A percentile compares a stretch with the other conserved stretches of the same genome.
These are phyloP conservation scores for Thecocarcelia acutangulata DNA, from an alignment of 2,888 invertebrate species.

Conservation along the genomic window DNA sequence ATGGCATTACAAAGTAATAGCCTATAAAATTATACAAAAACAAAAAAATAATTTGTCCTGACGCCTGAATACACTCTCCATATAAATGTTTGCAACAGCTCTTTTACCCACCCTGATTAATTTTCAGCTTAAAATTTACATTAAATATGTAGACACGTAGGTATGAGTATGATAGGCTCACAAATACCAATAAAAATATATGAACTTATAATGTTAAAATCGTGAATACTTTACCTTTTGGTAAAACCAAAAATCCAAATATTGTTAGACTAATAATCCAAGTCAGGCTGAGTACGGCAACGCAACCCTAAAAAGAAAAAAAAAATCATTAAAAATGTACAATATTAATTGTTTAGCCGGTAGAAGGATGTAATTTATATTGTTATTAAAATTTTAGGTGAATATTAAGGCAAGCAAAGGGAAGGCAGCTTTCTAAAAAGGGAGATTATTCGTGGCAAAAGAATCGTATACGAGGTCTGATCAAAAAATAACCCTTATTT, in stretches of 20 bases:
- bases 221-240: constrained; percentile 83
- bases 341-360: not conserved
- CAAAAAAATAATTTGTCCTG: too few species aligned
- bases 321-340: constrained; percentile 3
- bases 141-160: too few species aligned
- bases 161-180: too few species aligned
- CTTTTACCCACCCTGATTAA: not conserved
- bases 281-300: constrained; percentile 91
- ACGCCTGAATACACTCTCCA: too few species aligned
- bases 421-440: too few species aligned
- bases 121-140: not conserved
- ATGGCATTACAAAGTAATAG: not conserved
- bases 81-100: not conserved
- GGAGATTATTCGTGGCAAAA: too few species aligned
- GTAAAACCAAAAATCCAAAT: constrained; percentile 91
- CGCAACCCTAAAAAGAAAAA: constrained; percentile 86
- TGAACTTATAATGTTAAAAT: not conserved
- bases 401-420: too few species aligned
- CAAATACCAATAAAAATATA: not conserved
- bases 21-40: too few species aligned
- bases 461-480: too few species aligned
- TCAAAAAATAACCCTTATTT: too few species aligned
- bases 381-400: too few species aligned
- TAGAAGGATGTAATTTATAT: not conserved
- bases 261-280: constrained; percentile 92